These are phyloP conservation scores for Drosophila lutescens DNA, from an alignment of 2,888 invertebrate species.

Conservation along the genomic window DNA sequence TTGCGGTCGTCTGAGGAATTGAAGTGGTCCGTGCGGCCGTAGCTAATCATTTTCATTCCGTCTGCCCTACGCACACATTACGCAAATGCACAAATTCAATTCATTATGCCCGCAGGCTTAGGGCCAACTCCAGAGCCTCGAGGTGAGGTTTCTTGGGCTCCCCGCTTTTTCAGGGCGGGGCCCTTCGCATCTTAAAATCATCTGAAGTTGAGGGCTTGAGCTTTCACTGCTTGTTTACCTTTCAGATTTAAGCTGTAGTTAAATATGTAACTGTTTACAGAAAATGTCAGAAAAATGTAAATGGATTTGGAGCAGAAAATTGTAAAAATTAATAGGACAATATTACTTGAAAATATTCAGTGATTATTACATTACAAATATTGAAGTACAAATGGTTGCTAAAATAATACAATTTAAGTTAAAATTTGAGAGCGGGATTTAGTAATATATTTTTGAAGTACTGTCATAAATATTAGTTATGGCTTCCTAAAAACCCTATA, in stretches of 20 bases:
- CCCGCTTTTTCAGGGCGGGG: conserved; percentile 1
- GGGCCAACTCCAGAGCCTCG: neutral
- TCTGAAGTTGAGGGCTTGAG: neutral
- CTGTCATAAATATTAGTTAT: no score
- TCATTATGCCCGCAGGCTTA: conserved; percentile 39
- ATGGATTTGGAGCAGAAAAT: neutral
- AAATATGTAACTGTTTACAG: neutral
- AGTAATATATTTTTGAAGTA: no score
- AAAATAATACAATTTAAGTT: no score
- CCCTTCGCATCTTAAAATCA: neutral
- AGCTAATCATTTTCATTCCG: conserved; percentile 61
- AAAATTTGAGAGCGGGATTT: no score
- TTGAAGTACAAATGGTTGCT: no score
- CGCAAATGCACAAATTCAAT: conserved; percentile 70
- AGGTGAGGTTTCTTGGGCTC: conserved; percentile 1
- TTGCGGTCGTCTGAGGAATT: conserved; percentile 23
- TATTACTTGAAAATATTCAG: neutral
- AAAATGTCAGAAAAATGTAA: neutral
- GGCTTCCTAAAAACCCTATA: no score
- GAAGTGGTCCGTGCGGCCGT: conserved; percentile 12
- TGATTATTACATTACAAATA: no score
- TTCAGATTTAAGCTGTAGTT: neutral
- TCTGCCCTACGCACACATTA: conserved; percentile 49
- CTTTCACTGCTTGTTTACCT: conserved; percentile 9
- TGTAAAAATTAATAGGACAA: neutral